phyloP scores from a whole-genome alignment of 2,797 vertebrate genomes.

The Hybognathus amarus region DNA sequence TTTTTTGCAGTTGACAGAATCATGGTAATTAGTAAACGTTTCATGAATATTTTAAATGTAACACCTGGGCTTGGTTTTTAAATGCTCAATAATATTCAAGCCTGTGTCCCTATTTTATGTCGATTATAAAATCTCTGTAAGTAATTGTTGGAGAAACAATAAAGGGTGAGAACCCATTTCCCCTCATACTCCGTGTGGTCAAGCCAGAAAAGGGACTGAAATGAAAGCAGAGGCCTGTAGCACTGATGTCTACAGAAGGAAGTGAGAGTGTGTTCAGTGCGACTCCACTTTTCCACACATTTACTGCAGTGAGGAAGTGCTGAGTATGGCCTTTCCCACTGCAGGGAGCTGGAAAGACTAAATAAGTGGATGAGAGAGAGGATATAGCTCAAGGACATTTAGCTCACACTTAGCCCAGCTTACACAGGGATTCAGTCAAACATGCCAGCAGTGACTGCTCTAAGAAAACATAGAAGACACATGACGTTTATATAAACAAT shows the following conservation, averaged over 20 bases:
- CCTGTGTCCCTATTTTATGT: not conserved
- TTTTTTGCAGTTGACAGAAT: conserved; percentile 10
- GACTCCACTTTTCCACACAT: conserved; percentile 64
- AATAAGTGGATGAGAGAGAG: conserved; percentile 18
- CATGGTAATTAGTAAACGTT: conserved; percentile 7
- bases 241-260: conserved; percentile 76
- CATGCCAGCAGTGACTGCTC: not conserved
- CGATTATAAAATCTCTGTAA: conserved; percentile 7
- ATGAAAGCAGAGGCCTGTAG: conserved; percentile 60
- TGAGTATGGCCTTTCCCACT: conserved; percentile 68
- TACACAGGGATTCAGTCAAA: not conserved
- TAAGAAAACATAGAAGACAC: not conserved
- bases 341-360: conserved; percentile 4
- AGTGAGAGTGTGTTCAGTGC: conserved; percentile 71
- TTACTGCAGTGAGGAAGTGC: conserved; percentile 75
- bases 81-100: conserved; percentile 2
- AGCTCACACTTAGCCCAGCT: conserved; percentile 2
- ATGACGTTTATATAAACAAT: not conserved
- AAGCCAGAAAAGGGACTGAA: conserved; percentile 69
- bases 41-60: conserved; percentile 10
- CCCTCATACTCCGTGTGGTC: conserved; percentile 66
- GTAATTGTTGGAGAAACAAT: not conserved
- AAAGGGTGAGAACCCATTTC: not conserved
- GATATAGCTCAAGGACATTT: conserved; percentile 27
- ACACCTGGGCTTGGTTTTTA: conserved; percentile 4